Evolutionary conservation across 2,797 vertebrate genomes (phyloP), one percentile per base, ranked within the genome.

Genomic region (Emydoidea blandingii): DNA sequence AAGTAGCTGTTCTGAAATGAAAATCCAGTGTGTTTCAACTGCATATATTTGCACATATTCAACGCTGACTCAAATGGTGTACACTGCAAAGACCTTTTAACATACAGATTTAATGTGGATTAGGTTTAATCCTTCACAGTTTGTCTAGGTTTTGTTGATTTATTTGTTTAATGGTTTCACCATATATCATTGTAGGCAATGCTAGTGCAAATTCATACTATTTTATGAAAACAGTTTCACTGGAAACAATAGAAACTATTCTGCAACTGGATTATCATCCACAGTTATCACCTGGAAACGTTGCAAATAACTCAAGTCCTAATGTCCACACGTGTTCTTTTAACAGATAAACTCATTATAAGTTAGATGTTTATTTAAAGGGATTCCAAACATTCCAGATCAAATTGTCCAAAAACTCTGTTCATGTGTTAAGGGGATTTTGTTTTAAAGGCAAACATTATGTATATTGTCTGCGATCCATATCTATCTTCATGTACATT

Each of bases 161-260:
- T 25, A 23, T 41, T 79, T 91, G 5, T 0, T 90, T 89, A 92
- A 78, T 81, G 65, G n/a, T 86, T 94, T 92, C 79, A 78, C 81
- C 92, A 68, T 74, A 37, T 93, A 85, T 79, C 34, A 81, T 85
- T 82, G 62, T 86, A 85, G 62, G 6, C 81, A 87, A 52, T 93
- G 80, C 56, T 95, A 79, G 92, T 87, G 72, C 85, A 21, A 92
- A 4, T 81, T 87, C 88, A 62, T 57, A 47, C 62, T 95, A 74
- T 50, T 95, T 93, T 93, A 92, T 86, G 53, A 81, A 96, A 96
- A 92, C 74, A 88, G 87, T 59, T 88, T 95, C 91, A 80, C 56
- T 94, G 76, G 62, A 91, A 96, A 98, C 96, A 97, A 94, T 96
- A 81, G 90, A 65, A 88, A 29, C 85, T 93, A 52, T 97, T 95